A percentile compares a stretch with the other conserved stretches of the same genome.
phyloP scores from a whole-genome alignment of 2,888 invertebrate species.

The Ophion costatus region DNA sequence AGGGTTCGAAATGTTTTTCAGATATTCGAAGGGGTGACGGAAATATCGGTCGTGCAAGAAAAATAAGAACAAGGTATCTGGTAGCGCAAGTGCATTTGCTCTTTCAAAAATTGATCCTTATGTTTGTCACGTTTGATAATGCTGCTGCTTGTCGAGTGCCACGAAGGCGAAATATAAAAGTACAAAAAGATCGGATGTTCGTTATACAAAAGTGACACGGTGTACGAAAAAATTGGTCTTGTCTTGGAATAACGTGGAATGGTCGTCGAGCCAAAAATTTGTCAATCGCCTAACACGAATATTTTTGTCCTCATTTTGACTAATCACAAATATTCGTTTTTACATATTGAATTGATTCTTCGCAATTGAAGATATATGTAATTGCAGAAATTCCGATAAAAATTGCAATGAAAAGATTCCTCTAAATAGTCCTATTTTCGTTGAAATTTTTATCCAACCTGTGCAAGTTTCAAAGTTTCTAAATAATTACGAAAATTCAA shows the following conservation, averaged over 20 bases:
- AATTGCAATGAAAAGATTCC: background rate
- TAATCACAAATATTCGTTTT: background rate
- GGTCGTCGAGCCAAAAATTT: conserved; percentile 38
- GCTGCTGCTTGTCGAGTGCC: conserved; percentile 57
- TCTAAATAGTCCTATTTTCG: background rate
- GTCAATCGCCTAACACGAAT: conserved; percentile 22
- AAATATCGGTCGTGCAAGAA: conserved; percentile 43
- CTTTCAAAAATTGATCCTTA: conserved; percentile 39
- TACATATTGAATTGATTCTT: background rate
- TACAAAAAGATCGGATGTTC: conserved; percentile 70
- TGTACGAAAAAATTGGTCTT: conserved; percentile 64
- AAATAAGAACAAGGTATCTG: conserved; percentile 28
- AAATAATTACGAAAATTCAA: conserved; percentile 11
- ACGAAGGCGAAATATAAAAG: conserved; percentile 72
- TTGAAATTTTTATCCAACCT: background rate
- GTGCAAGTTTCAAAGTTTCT: background rate
- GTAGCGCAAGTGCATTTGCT: conserved; percentile 21
- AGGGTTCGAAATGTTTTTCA: conserved; percentile 63
- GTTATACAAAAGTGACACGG: conserved; percentile 57
- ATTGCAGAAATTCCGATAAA: background rate
- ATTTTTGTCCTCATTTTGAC: background rate
- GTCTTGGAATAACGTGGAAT: conserved; percentile 49
- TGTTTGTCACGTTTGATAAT: conserved; percentile 23
- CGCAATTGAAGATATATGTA: background rate
- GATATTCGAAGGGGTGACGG: conserved; percentile 54